Percentiles rank a stretch among this genome's conserved stretches.
Conservation (phyloP, 2,113 vertebrate species). For the Gobius niger region DNA sequence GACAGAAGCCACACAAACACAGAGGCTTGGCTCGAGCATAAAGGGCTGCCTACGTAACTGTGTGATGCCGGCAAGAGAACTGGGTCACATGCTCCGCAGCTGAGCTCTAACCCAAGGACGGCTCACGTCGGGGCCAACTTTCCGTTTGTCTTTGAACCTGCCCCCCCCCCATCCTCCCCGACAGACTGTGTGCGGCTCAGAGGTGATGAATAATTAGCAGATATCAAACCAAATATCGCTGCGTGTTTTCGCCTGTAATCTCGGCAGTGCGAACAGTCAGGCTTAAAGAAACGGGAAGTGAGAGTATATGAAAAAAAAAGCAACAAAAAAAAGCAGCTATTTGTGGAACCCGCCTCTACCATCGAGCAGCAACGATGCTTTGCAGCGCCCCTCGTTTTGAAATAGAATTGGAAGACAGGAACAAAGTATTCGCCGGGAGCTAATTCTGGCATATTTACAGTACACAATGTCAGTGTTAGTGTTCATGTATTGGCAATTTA, state of each 20-base stretch:
- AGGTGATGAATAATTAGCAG: neutral
- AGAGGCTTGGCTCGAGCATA: neutral
- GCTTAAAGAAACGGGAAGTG: too few relatives aligned
- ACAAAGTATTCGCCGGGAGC: too few relatives aligned
- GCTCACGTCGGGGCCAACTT: neutral
- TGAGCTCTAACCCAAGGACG: slow-evolving; percentile 15
- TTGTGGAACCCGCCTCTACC: too few relatives aligned
- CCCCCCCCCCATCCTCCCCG: neutral
- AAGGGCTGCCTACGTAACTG: neutral
- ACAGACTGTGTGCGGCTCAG: neutral
- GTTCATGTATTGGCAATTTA: too few relatives aligned
- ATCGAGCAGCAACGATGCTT: too few relatives aligned
- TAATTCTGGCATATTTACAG: too few relatives aligned
- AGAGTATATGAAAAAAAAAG: too few relatives aligned
- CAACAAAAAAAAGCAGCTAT: too few relatives aligned
- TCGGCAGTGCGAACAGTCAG: too few relatives aligned
- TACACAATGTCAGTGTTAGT: too few relatives aligned
- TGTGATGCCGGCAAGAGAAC: slow-evolving; percentile 7
- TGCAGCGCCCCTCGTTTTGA: too few relatives aligned
- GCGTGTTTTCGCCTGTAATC: neutral
- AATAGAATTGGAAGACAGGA: too few relatives aligned
- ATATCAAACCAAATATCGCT: neutral
- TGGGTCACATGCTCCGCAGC: slow-evolving; percentile 4
- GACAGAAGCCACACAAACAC: neutral
- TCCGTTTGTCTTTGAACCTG: neutral